A percentile compares a stretch with the other conserved stretches of the same genome.
Evolutionary conservation across 2,113 vertebrate genomes (phyloP).

Genomic region (Grammatotria lemairii): DNA sequence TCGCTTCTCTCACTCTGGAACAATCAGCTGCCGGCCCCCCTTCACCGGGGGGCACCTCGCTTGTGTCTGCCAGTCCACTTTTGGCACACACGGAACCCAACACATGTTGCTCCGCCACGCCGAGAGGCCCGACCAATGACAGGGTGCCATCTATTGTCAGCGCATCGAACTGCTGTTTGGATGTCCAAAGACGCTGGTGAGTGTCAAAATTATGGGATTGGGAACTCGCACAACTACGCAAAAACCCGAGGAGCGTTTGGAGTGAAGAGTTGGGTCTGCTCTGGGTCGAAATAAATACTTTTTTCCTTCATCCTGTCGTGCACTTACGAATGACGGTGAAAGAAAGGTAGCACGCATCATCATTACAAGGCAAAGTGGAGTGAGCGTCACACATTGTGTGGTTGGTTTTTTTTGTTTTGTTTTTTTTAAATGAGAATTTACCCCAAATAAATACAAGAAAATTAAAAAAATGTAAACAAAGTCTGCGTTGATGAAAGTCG

Average conservation of each 20-base stretch:
- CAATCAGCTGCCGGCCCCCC: constrained; percentile 28
- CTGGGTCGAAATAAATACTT: background rate
- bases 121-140: background rate
- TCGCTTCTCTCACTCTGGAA: constrained; percentile 33
- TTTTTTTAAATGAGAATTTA: background rate
- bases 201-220: background rate
- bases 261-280: background rate
- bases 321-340: background rate
- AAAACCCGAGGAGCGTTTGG: background rate
- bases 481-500: constrained; percentile 29
- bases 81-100: constrained; percentile 4
- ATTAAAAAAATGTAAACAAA: constrained; percentile 40
- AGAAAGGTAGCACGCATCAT: background rate
- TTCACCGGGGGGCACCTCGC: constrained; percentile 23
- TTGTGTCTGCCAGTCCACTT: constrained; percentile 7
- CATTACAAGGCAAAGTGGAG: constrained; percentile 52
- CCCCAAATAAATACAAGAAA: constrained; percentile 8
- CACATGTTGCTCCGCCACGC: background rate
- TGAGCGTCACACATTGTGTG: constrained; percentile 1
- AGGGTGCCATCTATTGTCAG: constrained; percentile 54
- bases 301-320: background rate
- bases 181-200: background rate
- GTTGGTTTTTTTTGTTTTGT: background rate
- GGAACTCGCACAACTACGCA: background rate
- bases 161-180: background rate